These are phyloP conservation scores for Scaptomyza tumidula DNA, from an alignment of 2,888 invertebrate species.

Conservation along the genomic window DNA sequence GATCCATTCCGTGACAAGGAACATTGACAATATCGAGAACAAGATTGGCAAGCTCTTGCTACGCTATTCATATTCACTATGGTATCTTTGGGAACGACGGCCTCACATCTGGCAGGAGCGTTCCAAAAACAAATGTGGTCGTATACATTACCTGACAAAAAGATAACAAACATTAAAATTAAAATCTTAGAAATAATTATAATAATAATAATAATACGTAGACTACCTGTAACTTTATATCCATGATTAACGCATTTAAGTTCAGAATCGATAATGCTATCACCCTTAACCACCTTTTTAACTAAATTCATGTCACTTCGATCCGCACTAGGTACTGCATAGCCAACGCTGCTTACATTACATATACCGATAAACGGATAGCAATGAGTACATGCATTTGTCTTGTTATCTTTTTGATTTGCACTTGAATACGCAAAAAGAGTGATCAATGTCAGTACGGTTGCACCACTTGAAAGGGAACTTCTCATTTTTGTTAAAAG, in stretches of 20 bases:
- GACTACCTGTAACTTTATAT: slow-evolving; percentile 15
- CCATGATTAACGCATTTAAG: slow-evolving; percentile 12
- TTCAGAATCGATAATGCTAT: neutral
- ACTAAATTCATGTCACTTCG: slow-evolving; percentile 1
- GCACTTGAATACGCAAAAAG: neutral
- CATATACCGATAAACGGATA: slow-evolving; percentile 5
- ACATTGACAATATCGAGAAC: slow-evolving; percentile 1
- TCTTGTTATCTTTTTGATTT: no score
- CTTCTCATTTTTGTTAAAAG: neutral
- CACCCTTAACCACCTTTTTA: neutral
- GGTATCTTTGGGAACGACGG: neutral
- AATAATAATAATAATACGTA: neutral
- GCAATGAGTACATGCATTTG: neutral
- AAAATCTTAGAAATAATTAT: no score
- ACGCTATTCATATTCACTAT: neutral
- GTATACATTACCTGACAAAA: neutral
- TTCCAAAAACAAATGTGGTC: slow-evolving; percentile 8
- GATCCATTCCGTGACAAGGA: neutral
- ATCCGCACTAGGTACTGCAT: neutral
- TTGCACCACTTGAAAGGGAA: neutral
- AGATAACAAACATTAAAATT: no score
- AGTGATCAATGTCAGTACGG: neutral
- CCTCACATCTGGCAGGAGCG: slow-evolving; percentile 1
- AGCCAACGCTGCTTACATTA: slow-evolving; percentile 6
- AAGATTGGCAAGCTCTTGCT: neutral